Conservation (phyloP, 2,113 vertebrate genomes). For the Noturus placidus region DNA sequence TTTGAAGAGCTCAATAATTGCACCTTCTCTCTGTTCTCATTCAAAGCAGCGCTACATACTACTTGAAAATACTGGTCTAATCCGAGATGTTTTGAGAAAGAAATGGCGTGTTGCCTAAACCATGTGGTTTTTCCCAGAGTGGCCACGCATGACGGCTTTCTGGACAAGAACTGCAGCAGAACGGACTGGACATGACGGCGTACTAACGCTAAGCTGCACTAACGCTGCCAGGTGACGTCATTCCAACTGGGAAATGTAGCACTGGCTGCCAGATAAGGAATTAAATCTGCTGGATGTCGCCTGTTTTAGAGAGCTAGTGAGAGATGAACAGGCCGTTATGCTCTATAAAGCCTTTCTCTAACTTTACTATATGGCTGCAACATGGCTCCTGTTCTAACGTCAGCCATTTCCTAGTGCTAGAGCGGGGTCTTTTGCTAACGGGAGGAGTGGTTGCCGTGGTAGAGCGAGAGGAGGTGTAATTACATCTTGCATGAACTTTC, state of each 20-base stretch:
- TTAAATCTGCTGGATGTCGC: conserved; percentile 27
- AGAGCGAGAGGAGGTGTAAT: conserved; percentile 71
- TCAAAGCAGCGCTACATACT: neutral
- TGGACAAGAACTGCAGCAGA: conserved; percentile 2
- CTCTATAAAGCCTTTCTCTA: neutral
- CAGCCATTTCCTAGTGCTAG: conserved; percentile 25
- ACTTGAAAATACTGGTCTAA: neutral
- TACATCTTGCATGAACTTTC: conserved; percentile 90
- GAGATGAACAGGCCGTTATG: neutral
- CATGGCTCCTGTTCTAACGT: neutral
- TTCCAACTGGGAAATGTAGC: conserved; percentile 19
- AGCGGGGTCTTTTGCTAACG: conserved; percentile 47
- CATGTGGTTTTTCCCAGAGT: neutral
- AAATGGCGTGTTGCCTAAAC: neutral
- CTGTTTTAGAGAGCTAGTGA: conserved; percentile 10
- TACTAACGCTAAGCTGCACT: conserved; percentile 16
- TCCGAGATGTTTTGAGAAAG: neutral
- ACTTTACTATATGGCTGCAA: neutral
- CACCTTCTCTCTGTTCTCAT: neutral
- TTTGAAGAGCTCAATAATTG: conserved; percentile 10
- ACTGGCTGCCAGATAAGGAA: conserved; percentile 13
- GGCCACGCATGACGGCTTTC: neutral
- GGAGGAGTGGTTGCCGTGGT: conserved; percentile 63
- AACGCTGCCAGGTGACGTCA: conserved; percentile 1
- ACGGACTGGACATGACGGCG: conserved; percentile 5